Conservation (phyloP, 2,888 invertebrate species). For the Poecilobothrus nobilitatus region DNA sequence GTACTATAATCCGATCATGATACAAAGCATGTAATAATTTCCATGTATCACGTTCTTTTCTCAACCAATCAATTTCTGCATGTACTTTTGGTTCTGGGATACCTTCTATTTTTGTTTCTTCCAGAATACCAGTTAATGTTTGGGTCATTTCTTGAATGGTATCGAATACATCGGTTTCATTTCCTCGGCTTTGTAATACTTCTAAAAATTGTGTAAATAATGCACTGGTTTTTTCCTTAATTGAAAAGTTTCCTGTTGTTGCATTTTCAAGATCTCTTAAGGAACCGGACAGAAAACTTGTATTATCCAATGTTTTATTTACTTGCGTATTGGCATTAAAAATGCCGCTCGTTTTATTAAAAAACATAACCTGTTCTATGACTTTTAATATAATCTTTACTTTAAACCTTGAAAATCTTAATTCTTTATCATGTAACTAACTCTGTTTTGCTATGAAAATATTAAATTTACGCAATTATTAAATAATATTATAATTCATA, state of each 20-base stretch:
- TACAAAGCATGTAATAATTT: slow-evolving; percentile 72
- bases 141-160: slow-evolving; percentile 25
- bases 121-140: slow-evolving; percentile 22
- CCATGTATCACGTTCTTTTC: slow-evolving; percentile 85
- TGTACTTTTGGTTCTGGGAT: slow-evolving; percentile 12
- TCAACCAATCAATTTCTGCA: slow-evolving; percentile 50
- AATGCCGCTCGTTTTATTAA: background rate
- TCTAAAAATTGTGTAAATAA: slow-evolving; percentile 40
- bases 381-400: too few species aligned
- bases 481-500: too few species aligned
- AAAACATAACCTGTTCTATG: background rate
- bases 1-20: slow-evolving; percentile 60
- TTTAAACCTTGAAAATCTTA: too few species aligned
- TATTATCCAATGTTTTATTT: background rate
- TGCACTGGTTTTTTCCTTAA: slow-evolving; percentile 33
- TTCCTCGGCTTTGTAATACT: slow-evolving; percentile 36
- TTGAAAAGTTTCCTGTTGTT: slow-evolving; percentile 12
- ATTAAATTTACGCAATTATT: too few species aligned
- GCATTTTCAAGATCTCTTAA: background rate
- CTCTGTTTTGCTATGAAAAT: too few species aligned
- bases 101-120: slow-evolving; percentile 20
- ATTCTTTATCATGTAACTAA: too few species aligned
- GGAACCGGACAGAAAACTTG: background rate
- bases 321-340: background rate
- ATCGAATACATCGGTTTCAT: slow-evolving; percentile 26